Base-by-base conservation (phyloP, 2,888 invertebrate genomes). In the Polydrusus cervinus region DNA sequence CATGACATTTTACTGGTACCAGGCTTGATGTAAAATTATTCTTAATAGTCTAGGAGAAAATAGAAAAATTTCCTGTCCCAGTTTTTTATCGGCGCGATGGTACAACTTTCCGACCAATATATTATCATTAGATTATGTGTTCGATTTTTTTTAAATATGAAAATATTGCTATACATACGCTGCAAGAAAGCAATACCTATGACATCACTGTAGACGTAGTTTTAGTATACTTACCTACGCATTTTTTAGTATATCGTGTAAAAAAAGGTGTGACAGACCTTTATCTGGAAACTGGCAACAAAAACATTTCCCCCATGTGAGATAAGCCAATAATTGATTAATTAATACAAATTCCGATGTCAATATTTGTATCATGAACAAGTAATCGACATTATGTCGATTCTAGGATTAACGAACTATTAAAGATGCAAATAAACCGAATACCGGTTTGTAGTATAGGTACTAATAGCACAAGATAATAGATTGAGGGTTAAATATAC, bases 301-400 rank as follows among this genome's bases (percentile, higher is more conserved):
- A 40, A 38, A 60, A 38, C 57, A 38, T 18, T 38, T 34, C 38
- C 57, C 57, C 16, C 40, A 60, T 60, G 34, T 60, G 34, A 11
- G 57, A 60, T 60, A 60, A 34, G 34, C 55, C 20, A 55, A n/a
- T n/a, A n/a, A 55, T 55, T 34, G 55, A 55, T 55, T 55, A 60
- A 60, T 60, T 38, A 16, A n/a, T 60, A 11, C 18, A 60, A 60
- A 60, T 38, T 18, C 57, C 38, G 57, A 38, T 38, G 57, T 60
- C 38, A 60, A 60, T 60, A 60, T 60, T 60, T 60, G 38, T 38
- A 38, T 60, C 57, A 16, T 53, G 13, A 25, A 53, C 6, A 53
- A 25, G 25, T 25, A 7, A 53, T 53, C 55, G 18, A 57, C 30
- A 38, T 40, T 60, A 18, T 60, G 57, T 60, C 38, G 11, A 60